phyloP scores from a whole-genome alignment of 2,113 vertebrate species.

The Onychostruthus taczanowskii region DNA sequence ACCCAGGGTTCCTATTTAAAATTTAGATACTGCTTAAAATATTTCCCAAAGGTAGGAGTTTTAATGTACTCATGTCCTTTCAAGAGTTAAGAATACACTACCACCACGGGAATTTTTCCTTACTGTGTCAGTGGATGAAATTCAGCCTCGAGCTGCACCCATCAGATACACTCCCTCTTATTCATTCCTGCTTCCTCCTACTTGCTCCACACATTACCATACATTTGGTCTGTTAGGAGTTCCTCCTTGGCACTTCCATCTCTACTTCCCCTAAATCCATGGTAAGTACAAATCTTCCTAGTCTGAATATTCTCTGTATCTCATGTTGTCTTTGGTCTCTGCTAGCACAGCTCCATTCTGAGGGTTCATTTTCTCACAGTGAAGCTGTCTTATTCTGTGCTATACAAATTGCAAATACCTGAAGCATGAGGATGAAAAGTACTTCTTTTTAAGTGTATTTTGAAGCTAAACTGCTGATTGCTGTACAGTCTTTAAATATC shows the following conservation, averaged over 20 bases:
- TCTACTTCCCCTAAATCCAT: neutral
- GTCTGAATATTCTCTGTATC: neutral
- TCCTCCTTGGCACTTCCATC: neutral
- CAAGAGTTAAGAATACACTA: neutral
- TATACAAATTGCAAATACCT: neutral
- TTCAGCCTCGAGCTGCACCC: neutral
- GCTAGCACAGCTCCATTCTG: neutral
- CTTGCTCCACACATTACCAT: neutral
- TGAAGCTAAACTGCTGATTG: neutral
- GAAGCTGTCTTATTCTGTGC: neutral
- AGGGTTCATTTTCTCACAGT: neutral
- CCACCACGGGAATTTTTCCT: neutral
- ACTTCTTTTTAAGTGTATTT: neutral
- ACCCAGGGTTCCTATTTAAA: neutral
- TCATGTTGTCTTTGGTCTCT: neutral
- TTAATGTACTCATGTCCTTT: neutral
- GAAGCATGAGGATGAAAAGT: neutral
- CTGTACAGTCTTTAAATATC: neutral
- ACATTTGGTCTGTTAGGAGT: neutral
- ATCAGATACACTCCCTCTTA: neutral
- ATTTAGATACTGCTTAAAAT: slow-evolving; percentile 1
- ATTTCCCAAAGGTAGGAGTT: neutral
- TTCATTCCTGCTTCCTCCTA: neutral
- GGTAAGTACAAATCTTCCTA: neutral
- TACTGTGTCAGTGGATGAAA: neutral